Percentiles rank a stretch among this genome's conserved stretches.
These are phyloP conservation scores for Orius insidiosus DNA, from an alignment of 1,140 invertebrate species.

Conservation along the genomic window DNA sequence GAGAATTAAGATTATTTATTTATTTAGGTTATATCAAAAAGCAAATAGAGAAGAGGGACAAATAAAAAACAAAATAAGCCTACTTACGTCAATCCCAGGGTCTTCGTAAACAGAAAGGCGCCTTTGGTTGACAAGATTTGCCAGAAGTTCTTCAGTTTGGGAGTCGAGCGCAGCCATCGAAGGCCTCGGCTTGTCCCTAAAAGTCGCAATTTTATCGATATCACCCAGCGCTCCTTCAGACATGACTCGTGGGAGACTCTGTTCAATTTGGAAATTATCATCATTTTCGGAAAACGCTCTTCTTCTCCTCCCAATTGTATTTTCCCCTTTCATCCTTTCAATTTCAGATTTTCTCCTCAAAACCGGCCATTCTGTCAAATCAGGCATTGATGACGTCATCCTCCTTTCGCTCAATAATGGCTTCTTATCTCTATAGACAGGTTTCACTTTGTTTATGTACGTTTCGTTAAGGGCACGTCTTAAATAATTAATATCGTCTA, in stretches of 20 bases:
- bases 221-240: slow-evolving; percentile 57
- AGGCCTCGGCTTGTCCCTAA: slow-evolving; percentile 27
- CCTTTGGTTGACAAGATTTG: background rate
- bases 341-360: slow-evolving; percentile 4
- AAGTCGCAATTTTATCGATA: slow-evolving; percentile 60
- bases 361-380: slow-evolving; percentile 21
- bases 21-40: too few species aligned
- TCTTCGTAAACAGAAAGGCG: slow-evolving; percentile 3
- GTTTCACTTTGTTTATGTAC: slow-evolving; percentile 54
- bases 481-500: slow-evolving; percentile 52
- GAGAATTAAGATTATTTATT: too few species aligned
- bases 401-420: background rate
- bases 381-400: slow-evolving; percentile 12
- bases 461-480: slow-evolving; percentile 58
- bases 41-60: too few species aligned
- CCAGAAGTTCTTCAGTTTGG: slow-evolving; percentile 4
- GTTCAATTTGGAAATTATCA: slow-evolving; percentile 18
- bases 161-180: slow-evolving; percentile 25
- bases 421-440: slow-evolving; percentile 19
- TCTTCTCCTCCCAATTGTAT: background rate
- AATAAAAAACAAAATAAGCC: background rate
- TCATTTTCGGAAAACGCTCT: background rate
- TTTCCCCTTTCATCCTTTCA: background rate
- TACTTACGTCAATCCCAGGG: slow-evolving; percentile 4
- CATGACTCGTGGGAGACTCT: slow-evolving; percentile 35